phyloP scores from a whole-genome alignment of 2,113 vertebrate genomes.

The Stegastes partitus region DNA sequence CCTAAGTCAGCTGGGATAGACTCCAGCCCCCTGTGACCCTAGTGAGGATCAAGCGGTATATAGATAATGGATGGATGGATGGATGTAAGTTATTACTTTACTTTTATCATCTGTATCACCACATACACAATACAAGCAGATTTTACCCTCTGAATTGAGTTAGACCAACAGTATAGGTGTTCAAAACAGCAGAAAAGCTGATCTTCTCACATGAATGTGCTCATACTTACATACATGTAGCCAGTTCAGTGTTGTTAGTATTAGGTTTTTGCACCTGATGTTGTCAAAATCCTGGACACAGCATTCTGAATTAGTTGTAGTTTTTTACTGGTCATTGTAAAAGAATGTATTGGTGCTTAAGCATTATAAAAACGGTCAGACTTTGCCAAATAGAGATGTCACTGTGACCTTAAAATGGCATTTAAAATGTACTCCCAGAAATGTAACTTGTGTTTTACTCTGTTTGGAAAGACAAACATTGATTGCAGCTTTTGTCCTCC shows the following conservation, averaged over 20 bases:
- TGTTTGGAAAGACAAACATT: background rate
- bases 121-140: background rate
- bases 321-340: no score
- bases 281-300: background rate
- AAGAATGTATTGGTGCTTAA: background rate
- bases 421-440: background rate
- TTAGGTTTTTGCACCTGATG: background rate
- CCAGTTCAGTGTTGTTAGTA: background rate
- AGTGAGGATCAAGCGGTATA: no score
- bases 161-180: background rate
- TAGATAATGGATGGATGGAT: no score
- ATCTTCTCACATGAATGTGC: background rate
- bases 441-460: background rate
- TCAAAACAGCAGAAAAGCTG: background rate
- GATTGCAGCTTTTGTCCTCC: background rate
- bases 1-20: no score
- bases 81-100: no score
- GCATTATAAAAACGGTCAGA: background rate
- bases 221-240: background rate
- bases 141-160: conserved; percentile 8
- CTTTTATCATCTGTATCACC: conserved; percentile 14
- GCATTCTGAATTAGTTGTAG: conserved; percentile 12
- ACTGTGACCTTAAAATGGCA: background rate
- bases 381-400: background rate
- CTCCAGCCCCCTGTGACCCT: no score